Percentiles rank a stretch among this genome's conserved stretches.
Evolutionary conservation across 2,797 vertebrate species (phyloP).

Genomic region (Helarctos malayanus): DNA sequence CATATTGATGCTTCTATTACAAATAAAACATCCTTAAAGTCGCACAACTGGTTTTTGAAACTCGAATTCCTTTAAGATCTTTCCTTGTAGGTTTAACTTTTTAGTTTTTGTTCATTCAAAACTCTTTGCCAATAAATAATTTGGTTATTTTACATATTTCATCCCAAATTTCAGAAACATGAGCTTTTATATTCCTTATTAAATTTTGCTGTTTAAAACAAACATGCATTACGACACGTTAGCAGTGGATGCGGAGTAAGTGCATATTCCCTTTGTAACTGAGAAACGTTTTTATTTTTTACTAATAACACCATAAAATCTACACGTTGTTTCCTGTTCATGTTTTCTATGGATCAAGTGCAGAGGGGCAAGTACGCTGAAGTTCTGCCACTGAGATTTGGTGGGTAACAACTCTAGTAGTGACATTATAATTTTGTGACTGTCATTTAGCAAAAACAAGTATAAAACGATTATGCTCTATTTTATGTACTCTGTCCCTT

Average conservation of each 20-base stretch:
- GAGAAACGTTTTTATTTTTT: neutral
- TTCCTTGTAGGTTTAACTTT: neutral
- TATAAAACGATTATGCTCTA: neutral
- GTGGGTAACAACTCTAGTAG: neutral
- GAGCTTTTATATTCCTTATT: neutral
- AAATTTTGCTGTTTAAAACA: neutral
- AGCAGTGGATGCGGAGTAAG: neutral
- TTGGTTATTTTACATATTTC: neutral
- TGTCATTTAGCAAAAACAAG: conserved; percentile 21
- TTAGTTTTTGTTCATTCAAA: conserved; percentile 39
- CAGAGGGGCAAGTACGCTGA: neutral
- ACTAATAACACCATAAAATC: neutral
- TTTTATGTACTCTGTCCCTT: neutral
- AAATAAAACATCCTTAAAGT: conserved; percentile 21
- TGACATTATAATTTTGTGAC: conserved; percentile 41
- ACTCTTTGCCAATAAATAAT: neutral
- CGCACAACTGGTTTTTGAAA: conserved; percentile 19
- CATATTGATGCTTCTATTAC: conserved; percentile 13
- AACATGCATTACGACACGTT: neutral
- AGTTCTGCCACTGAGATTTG: neutral
- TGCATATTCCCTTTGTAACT: neutral
- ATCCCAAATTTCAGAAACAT: conserved; percentile 45
- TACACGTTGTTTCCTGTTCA: neutral
- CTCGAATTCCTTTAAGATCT: neutral
- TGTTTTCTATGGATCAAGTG: neutral